Evolutionary conservation across 2,113 vertebrate species (phyloP).

Genomic region (Petromus typicus): DNA sequence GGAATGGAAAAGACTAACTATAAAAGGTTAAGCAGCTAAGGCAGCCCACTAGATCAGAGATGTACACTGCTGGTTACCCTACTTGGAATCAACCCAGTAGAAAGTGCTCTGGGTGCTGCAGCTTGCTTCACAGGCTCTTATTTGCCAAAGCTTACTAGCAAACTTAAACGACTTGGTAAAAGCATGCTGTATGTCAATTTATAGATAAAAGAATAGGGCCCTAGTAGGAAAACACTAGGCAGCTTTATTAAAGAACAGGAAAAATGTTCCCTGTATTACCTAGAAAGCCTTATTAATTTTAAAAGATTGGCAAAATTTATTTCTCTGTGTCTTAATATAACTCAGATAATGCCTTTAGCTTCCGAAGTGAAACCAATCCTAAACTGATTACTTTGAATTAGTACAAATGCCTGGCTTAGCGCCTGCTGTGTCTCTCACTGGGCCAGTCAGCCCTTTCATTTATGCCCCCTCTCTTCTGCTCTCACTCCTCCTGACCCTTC

Average conservation of each 20-base stretch:
- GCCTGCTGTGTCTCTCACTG: background rate
- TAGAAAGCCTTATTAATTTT: background rate
- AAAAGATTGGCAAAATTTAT: background rate
- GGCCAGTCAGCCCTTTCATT: background rate
- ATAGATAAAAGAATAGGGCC: background rate
- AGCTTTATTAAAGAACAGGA: background rate
- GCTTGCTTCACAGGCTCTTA: background rate
- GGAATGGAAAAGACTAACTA: background rate
- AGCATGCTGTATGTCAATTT: background rate
- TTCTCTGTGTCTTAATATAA: constrained; percentile 2
- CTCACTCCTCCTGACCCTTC: background rate
- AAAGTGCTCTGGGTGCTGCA: background rate
- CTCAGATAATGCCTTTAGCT: background rate
- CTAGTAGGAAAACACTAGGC: background rate
- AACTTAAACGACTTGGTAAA: background rate
- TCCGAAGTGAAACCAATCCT: background rate
- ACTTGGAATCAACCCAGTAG: background rate
- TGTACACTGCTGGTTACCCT: background rate
- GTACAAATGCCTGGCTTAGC: background rate
- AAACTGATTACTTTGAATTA: constrained; percentile 29
- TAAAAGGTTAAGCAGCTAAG: background rate
- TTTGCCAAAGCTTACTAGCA: constrained; percentile 7
- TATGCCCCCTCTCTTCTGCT: background rate
- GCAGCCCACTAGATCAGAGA: background rate
- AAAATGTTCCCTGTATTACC: background rate